A percentile compares a stretch with the other conserved stretches of the same genome.
Conservation (phyloP, 2,113 vertebrate genomes). For the Sakesphorus luctuosus region DNA sequence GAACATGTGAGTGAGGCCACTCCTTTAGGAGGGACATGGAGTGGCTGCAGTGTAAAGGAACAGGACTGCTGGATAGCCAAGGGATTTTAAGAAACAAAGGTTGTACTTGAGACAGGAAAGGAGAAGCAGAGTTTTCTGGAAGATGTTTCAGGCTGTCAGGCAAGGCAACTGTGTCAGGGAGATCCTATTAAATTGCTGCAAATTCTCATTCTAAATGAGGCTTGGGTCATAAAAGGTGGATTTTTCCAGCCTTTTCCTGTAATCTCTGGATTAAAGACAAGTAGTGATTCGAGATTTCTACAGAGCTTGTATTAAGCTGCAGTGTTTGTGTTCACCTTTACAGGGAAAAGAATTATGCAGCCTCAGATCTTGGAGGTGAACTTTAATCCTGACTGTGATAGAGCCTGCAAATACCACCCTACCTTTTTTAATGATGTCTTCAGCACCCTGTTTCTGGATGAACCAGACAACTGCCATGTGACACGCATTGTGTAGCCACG, state of each 20-base stretch:
- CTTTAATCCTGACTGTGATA: conserved; percentile 92
- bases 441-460: conserved; percentile 90
- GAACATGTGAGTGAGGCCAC: not conserved
- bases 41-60: not conserved
- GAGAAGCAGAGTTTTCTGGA: not conserved
- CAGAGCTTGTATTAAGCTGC: not conserved
- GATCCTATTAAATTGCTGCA: not conserved
- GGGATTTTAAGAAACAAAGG: not conserved
- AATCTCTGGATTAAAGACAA: not conserved
- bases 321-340: not conserved
- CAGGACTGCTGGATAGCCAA: not conserved
- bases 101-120: not conserved
- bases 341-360: conserved; percentile 86
- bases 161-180: not conserved
- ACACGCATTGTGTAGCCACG: conserved; percentile 77
- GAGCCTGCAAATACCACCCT: conserved; percentile 94
- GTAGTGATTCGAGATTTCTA: not conserved
- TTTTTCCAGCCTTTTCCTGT: not conserved
- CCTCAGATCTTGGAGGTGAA: conserved; percentile 96
- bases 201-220: not conserved
- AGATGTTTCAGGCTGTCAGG: not conserved
- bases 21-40: not conserved
- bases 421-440: conserved; percentile 94
- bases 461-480: conserved; percentile 79
- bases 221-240: not conserved